Base-by-base conservation (phyloP, 2,888 invertebrate genomes). In the Augochlorella aurata region DNA sequence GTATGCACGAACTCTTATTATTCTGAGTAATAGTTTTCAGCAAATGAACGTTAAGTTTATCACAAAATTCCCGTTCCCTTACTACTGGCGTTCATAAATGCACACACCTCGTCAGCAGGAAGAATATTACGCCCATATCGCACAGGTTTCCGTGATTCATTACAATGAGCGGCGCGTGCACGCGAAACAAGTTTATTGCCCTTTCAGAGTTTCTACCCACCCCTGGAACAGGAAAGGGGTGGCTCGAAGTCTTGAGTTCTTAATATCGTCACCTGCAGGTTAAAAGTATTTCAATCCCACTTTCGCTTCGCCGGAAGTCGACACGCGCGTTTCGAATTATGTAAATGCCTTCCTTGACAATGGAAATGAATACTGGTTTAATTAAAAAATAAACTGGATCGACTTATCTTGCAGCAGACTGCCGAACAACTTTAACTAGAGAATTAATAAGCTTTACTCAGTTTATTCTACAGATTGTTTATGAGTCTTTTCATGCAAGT, bases 151-250 rank as follows among this genome's bases (percentile, higher is more conserved):
- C 84, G 69, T 74, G 83, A 86, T 89, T 90, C 87, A 85, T 90
- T 63, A 87, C 91, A 91, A 91, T 90, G 87, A 90, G 87, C 77
- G 90, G 89, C 91, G 89, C 91, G 91, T 91, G 92, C 89, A 88
- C 79, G 85, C 73, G 85, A 90, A 91, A 91, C 91, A 85, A 90
- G 91, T 91, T 91, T 90, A 90, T 88, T 88, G 85, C 89, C 90
- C 89, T 88, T 87, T 86, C 89, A 89, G 89, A 90, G 86, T 88
- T 91, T 87, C 86, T 84, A 86, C 88, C 87, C 87, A 87, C 79
- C 84, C 73, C 70, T 52, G 79, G 66, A 72, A 80, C 80, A 67
- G 82, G 79, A 69, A 74, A 79, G 80, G 81, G 88, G 87, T 82
- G 77, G 86, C 79, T 77, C 81, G 77, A 90, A 89, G 89, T 91